phyloP scores from a whole-genome alignment of 1,140 invertebrate species.

The Drosophila bifasciata region DNA sequence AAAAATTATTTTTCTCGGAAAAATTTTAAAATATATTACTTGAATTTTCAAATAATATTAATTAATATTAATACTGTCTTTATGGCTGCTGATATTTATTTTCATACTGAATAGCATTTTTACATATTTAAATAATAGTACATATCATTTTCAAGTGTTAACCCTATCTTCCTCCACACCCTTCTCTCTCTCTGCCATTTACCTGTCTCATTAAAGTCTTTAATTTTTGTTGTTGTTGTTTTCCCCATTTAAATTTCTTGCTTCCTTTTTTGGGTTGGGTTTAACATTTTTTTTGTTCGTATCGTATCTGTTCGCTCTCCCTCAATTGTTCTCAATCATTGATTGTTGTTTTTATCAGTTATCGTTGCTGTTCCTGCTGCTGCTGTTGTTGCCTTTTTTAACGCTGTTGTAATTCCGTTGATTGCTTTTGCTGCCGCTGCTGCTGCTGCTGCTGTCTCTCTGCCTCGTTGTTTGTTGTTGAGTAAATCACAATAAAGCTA shows the following conservation, averaged over 20 bases:
- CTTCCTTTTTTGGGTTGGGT: slow-evolving; percentile 24
- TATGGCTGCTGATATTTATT: no score
- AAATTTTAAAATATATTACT: no score
- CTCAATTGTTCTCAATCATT: slow-evolving; percentile 58
- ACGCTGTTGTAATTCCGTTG: slow-evolving; percentile 78
- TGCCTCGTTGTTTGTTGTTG: slow-evolving; percentile 49
- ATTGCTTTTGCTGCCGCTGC: slow-evolving; percentile 61
- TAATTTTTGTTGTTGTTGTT: not conserved
- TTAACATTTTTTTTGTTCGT: slow-evolving; percentile 28
- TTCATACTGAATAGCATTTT: no score
- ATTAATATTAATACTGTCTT: no score
- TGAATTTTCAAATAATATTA: no score
- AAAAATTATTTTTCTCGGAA: no score
- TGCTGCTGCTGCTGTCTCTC: slow-evolving; percentile 25
- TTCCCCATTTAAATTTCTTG: slow-evolving; percentile 29
- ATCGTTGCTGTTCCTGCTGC: slow-evolving; percentile 47
- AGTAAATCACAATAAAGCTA: slow-evolving; percentile 83
- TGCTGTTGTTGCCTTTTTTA: slow-evolving; percentile 57
- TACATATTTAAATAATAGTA: no score
- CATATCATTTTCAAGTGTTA: no score
- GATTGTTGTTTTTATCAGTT: slow-evolving; percentile 62
- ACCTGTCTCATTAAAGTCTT: slow-evolving; percentile 43
- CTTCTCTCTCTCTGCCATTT: not conserved
- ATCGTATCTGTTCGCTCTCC: slow-evolving; percentile 2
- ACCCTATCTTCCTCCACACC: no score